A percentile compares a stretch with the other conserved stretches of the same genome.
Conservation (phyloP, 2,113 vertebrate species). For the Cettia cetti region DNA sequence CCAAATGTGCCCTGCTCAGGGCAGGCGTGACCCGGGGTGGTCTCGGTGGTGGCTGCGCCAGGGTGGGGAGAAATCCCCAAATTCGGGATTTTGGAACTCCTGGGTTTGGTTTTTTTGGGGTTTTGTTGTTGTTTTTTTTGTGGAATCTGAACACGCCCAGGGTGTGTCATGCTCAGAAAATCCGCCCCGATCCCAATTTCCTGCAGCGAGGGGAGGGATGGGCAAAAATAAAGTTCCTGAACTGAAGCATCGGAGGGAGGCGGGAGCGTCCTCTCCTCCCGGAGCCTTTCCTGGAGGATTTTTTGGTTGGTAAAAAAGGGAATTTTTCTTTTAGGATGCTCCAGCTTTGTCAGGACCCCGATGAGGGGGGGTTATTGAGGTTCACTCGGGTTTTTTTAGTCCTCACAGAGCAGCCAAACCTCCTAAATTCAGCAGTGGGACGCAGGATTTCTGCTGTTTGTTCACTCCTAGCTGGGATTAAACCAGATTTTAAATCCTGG, state of each 20-base stretch:
- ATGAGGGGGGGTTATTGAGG: too few species aligned
- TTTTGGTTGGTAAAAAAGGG: neutral
- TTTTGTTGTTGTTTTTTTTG: too few species aligned
- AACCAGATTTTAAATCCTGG: neutral
- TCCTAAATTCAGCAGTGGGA: neutral
- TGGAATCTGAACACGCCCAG: neutral
- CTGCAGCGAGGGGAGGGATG: too few species aligned
- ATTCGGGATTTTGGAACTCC: too few species aligned
- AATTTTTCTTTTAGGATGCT: too few species aligned
- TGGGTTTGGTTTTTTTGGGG: too few species aligned
- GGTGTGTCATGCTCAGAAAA: neutral
- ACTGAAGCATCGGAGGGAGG: too few species aligned
- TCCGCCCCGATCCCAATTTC: neutral
- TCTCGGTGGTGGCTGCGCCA: neutral
- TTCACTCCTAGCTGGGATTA: neutral
- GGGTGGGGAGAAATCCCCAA: neutral
- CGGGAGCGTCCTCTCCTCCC: too few species aligned
- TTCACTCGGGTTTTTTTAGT: neutral
- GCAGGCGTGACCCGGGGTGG: too few species aligned
- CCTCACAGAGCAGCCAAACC: rapidly evolving
- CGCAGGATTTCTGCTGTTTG: neutral
- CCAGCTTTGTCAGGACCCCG: neutral
- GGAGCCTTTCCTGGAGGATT: neutral
- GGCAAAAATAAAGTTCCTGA: too few species aligned
- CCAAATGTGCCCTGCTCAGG: too few species aligned